These are phyloP conservation scores for Lumbricus terrestris DNA, from an alignment of 2,888 invertebrate genomes.

Conservation along the genomic window DNA sequence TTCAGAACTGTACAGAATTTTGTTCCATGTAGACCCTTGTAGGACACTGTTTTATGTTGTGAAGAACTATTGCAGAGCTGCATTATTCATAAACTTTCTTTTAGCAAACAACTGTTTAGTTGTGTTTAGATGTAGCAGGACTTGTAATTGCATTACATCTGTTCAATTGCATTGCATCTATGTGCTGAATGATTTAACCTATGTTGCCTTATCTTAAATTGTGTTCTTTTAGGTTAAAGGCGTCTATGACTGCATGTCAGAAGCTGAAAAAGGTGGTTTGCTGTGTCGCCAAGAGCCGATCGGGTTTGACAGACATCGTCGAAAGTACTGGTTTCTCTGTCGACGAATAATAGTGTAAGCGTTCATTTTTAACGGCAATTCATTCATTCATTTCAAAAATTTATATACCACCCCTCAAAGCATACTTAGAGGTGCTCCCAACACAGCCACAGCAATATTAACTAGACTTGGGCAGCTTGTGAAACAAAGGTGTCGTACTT, in stretches of 20 bases:
- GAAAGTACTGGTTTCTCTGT: slow-evolving; percentile 95
- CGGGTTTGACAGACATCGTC: slow-evolving; percentile 90
- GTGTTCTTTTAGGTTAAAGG: slow-evolving; percentile 68
- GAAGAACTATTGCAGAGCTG: not conserved
- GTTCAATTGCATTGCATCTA: no score
- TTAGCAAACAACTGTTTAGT: not conserved
- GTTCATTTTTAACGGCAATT: not conserved
- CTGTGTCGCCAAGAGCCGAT: slow-evolving; percentile 88
- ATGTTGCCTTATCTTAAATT: not conserved
- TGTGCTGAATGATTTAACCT: no score
- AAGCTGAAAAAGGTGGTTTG: slow-evolving; percentile 86
- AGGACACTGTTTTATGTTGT: not conserved
- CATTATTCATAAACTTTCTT: not conserved
- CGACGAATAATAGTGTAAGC: slow-evolving; percentile 89
- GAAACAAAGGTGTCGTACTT: no score
- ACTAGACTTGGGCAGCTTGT: no score
- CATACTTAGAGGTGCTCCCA: no score
- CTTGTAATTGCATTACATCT: not conserved
- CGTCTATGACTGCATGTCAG: slow-evolving; percentile 87
- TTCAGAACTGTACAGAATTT: not conserved
- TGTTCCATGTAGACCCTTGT: not conserved
- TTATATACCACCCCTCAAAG: no score
- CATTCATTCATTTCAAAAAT: no score
- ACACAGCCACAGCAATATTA: no score
- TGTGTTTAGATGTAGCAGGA: not conserved